Conservation (phyloP, 2,113 vertebrate genomes). For the Origma solitaria region DNA sequence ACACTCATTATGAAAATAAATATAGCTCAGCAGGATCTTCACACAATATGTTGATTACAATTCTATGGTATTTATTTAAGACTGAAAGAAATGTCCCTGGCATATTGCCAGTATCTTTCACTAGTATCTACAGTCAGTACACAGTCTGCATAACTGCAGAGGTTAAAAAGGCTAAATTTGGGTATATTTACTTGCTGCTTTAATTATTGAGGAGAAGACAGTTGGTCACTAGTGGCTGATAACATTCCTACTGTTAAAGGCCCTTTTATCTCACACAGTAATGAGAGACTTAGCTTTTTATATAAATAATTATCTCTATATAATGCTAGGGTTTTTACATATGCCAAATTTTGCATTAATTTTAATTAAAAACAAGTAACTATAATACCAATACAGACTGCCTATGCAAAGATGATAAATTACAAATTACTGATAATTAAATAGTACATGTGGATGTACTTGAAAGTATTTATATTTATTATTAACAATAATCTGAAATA, state of each 20-base stretch:
- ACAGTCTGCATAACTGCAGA: neutral
- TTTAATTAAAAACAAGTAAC: slow-evolving; percentile 29
- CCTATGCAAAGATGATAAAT: slow-evolving; percentile 6
- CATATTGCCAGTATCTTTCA: slow-evolving; percentile 14
- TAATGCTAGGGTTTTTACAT: slow-evolving; percentile 15
- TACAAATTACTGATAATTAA: slow-evolving; percentile 49
- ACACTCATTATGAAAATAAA: slow-evolving; percentile 13
- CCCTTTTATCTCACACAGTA: neutral
- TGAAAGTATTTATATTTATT: neutral
- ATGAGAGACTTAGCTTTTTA: slow-evolving; percentile 4
- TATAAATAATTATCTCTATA: slow-evolving; percentile 48
- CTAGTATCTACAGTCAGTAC: neutral
- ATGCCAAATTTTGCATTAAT: slow-evolving; percentile 33
- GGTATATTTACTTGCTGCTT: slow-evolving; percentile 37
- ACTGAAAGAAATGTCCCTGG: slow-evolving; percentile 29
- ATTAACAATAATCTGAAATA: neutral
- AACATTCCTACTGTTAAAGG: slow-evolving; percentile 55
- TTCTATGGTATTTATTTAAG: slow-evolving; percentile 36
- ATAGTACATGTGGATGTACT: slow-evolving; percentile 5
- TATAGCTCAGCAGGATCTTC: slow-evolving; percentile 30
- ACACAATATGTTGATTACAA: slow-evolving; percentile 34
- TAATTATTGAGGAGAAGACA: slow-evolving; percentile 71
- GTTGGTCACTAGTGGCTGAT: slow-evolving; percentile 58
- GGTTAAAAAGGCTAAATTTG: slow-evolving; percentile 56
- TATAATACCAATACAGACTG: neutral